These are phyloP conservation scores for Sinodicranocentrus sp. DNA, from an alignment of 2,888 invertebrate genomes.

Conservation along the genomic window DNA sequence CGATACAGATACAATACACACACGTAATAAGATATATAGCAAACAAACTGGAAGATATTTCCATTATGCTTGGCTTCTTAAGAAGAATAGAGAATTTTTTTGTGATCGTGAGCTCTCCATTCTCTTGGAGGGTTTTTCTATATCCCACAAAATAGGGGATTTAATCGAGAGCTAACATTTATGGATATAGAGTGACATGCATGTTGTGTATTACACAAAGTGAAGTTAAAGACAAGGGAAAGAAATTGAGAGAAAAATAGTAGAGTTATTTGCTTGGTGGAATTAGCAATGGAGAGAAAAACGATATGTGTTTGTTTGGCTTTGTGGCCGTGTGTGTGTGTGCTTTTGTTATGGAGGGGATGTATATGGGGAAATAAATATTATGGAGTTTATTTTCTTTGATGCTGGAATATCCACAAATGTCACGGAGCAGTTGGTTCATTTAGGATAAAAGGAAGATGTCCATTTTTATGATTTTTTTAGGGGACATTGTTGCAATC, in stretches of 20 bases:
- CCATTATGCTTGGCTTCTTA: neutral
- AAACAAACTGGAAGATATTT: constrained; percentile 10
- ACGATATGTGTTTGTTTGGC: neutral
- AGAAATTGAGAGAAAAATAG: constrained; percentile 3
- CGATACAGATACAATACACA: neutral
- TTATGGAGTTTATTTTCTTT: constrained; percentile 1
- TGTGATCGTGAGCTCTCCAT: neutral
- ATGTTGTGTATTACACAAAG: neutral
- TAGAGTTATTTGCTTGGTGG: neutral
- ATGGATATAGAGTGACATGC: neutral
- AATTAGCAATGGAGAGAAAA: neutral
- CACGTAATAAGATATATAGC: constrained; percentile 19
- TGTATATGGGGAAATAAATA: neutral
- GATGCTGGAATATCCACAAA: neutral
- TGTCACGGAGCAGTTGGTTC: neutral
- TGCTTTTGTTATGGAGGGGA: neutral
- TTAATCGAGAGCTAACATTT: constrained; percentile 18
- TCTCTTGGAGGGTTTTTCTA: neutral
- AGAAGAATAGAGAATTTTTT: neutral
- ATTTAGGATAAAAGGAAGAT: too few species aligned
- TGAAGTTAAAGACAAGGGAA: constrained; percentile 8
- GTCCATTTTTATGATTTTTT: neutral
- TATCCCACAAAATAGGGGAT: constrained; percentile 1
- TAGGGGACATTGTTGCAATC: too few species aligned
- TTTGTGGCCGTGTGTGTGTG: neutral